Percentiles rank a stretch among this genome's conserved stretches.
Conservation (phyloP, 2,888 invertebrate genomes). For the Beris morrisii region DNA sequence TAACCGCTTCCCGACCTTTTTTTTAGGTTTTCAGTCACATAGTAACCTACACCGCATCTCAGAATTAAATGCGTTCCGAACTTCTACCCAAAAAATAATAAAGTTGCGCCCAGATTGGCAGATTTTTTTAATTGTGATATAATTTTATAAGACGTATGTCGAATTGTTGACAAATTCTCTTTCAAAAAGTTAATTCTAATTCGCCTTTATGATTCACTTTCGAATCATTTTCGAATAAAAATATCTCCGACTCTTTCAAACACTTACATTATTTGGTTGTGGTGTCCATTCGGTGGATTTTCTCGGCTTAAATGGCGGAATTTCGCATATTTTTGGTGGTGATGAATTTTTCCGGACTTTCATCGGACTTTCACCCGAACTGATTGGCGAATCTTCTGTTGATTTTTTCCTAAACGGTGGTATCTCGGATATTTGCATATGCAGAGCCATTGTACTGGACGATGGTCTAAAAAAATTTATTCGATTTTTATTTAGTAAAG, state of each 20-base stretch:
- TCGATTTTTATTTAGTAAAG: not conserved
- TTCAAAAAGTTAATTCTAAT: no score
- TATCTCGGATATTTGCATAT: conserved; percentile 56
- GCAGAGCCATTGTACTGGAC: conserved; percentile 44
- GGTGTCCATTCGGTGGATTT: conserved; percentile 61
- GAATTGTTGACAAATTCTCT: no score
- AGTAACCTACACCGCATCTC: no score
- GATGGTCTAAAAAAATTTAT: conserved; percentile 33
- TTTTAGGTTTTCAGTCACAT: no score
- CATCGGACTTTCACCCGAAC: conserved; percentile 38
- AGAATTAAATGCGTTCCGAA: no score
- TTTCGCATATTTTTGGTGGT: conserved; percentile 56
- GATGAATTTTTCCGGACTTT: conserved; percentile 39
- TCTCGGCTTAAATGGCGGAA: conserved; percentile 61
- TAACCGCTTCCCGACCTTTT: no score
- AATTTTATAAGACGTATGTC: no score
- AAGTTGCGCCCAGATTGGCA: no score
- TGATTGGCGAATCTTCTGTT: conserved; percentile 33
- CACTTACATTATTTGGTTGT: conserved; percentile 52
- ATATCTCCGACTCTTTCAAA: not conserved
- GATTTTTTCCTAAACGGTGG: conserved; percentile 57
- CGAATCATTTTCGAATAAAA: no score
- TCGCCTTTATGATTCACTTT: no score
- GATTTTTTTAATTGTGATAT: no score
- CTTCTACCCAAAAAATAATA: no score